A percentile compares a stretch with the other conserved stretches of the same genome.
These are phyloP conservation scores for Melanotaenia duboulayi DNA, from an alignment of 2,113 vertebrate species.

Conservation along the genomic window DNA sequence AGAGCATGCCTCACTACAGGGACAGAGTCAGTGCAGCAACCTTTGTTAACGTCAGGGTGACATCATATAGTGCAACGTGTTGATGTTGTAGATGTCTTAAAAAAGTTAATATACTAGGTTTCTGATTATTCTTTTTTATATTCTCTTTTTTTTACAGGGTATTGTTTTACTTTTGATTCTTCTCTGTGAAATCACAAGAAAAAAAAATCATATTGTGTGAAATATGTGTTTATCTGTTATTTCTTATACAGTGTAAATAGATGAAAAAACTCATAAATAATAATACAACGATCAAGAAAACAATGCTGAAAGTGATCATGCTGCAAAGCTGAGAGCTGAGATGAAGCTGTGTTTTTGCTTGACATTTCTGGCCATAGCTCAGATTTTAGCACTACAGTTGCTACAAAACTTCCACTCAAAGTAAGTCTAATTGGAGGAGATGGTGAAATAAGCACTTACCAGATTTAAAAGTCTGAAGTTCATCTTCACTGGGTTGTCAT, in stretches of 20 bases:
- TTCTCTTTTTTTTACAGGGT: too few relatives aligned
- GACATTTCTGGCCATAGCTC: background rate
- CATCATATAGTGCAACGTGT: background rate
- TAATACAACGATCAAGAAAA: background rate
- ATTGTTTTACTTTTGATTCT: too few relatives aligned
- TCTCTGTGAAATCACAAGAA: too few relatives aligned
- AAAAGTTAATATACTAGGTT: background rate
- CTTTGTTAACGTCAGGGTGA: conserved; percentile 37
- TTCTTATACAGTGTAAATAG: too few relatives aligned
- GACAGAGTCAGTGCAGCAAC: conserved; percentile 19
- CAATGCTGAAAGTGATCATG: background rate
- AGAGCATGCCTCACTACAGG: conserved; percentile 61
- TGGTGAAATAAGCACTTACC: background rate
- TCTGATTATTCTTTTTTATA: background rate
- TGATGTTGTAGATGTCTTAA: background rate
- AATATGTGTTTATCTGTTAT: too few relatives aligned
- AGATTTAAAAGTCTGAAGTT: background rate
- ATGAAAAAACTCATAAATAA: background rate
- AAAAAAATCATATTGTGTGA: too few relatives aligned
- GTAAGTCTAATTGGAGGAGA: background rate
- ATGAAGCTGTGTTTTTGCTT: background rate
- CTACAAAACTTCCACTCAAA: background rate
- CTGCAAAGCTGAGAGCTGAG: too few relatives aligned
- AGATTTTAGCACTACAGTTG: too few relatives aligned
- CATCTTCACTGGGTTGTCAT: background rate